Conservation (phyloP, 1,140 invertebrate genomes). For the Drosophila willistoni region DNA sequence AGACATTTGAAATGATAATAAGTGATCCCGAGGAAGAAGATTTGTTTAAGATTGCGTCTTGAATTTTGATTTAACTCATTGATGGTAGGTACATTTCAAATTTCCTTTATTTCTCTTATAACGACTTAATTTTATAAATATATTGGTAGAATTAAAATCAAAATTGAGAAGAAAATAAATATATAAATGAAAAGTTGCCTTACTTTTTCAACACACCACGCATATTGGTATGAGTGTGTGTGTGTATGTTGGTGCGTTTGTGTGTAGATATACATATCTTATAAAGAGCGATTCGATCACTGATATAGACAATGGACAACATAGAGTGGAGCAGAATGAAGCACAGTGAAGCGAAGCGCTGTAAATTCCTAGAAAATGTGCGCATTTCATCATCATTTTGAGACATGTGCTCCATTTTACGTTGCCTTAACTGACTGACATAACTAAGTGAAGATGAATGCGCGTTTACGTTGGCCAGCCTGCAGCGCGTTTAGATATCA, state of each 20-base stretch:
- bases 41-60: no score
- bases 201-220: no score
- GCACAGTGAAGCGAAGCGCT: slow-evolving; percentile 19
- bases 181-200: no score
- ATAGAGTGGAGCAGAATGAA: neutral
- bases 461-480: slow-evolving; percentile 48
- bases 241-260: neutral
- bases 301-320: slow-evolving; percentile 2
- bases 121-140: no score
- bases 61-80: no score
- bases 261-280: neutral
- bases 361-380: slow-evolving; percentile 81
- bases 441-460: slow-evolving; percentile 82
- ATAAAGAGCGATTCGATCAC: slow-evolving; percentile 48
- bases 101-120: no score
- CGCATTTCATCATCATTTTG: slow-evolving; percentile 82
- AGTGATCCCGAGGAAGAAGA: no score
- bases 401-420: slow-evolving; percentile 80
- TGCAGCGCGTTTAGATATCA: slow-evolving; percentile 71
- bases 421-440: slow-evolving; percentile 79
- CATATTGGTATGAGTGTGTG: neutral
- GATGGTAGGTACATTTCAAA: no score
- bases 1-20: no score
- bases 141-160: no score
- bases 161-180: no score